Evolutionary conservation across 2,888 invertebrate genomes (phyloP).

Genomic region (Syrphus vitripennis): DNA sequence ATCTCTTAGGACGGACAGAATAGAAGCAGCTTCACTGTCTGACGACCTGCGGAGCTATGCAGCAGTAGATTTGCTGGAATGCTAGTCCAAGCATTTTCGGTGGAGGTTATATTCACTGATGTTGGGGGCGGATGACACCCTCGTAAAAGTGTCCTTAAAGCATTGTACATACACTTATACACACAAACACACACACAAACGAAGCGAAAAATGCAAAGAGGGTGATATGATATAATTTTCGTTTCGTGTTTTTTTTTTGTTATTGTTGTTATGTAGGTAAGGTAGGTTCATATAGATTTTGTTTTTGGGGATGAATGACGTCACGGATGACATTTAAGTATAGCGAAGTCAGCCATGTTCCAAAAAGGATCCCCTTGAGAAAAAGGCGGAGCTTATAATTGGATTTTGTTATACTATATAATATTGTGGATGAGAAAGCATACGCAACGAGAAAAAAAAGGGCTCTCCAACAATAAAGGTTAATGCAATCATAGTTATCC

Average conservation of each 20-base stretch:
- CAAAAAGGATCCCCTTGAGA: constrained; percentile 10
- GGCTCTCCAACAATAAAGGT: constrained; percentile 43
- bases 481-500: constrained; percentile 61
- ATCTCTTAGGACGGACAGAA: constrained; percentile 76
- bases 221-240: constrained; percentile 18
- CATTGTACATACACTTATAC: constrained; percentile 54
- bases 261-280: constrained; percentile 49
- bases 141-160: constrained; percentile 67
- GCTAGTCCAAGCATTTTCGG: constrained; percentile 72
- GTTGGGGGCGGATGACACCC: constrained; percentile 70
- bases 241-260: constrained; percentile 64
- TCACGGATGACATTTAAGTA: constrained; percentile 73
- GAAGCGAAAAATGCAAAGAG: constrained; percentile 17
- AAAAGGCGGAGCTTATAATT: constrained; percentile 67
- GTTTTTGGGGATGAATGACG: constrained; percentile 73
- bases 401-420: constrained; percentile 47
- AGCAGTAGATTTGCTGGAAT: constrained; percentile 76
- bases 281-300: no score
- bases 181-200: constrained; percentile 35
- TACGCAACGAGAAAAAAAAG: neutral
- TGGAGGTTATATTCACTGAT: constrained; percentile 62
- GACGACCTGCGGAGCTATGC: constrained; percentile 81
- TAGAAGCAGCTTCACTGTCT: constrained; percentile 80
- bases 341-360: constrained; percentile 69
- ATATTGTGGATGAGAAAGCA: neutral